Conservation (phyloP, 2,888 invertebrate genomes). For the Coenonympha glycerion region DNA sequence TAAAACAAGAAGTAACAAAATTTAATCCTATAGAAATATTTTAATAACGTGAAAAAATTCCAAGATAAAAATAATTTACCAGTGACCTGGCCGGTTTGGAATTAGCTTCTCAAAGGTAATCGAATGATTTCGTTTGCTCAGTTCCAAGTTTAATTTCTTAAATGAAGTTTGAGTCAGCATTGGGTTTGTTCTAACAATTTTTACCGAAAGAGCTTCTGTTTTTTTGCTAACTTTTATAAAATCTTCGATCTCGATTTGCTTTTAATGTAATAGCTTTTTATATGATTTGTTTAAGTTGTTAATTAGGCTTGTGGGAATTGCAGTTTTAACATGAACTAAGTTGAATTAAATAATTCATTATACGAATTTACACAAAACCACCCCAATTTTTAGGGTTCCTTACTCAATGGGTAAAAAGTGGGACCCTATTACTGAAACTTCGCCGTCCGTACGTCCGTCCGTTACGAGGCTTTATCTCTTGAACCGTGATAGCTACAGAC, state of each 20-base stretch:
- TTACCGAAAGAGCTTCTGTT: background rate
- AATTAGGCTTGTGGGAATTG: background rate
- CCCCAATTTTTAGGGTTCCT: no score
- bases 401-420: no score
- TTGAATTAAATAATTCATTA: no score
- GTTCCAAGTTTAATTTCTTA: constrained; percentile 12
- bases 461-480: no score
- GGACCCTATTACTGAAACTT: no score
- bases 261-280: constrained; percentile 9
- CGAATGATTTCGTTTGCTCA: constrained; percentile 9
- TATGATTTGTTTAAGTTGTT: background rate
- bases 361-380: no score
- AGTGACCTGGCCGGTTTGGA: background rate
- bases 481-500: no score
- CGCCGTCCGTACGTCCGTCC: no score
- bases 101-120: constrained; percentile 12
- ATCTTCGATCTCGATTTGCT: constrained; percentile 1
- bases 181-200: constrained; percentile 11
- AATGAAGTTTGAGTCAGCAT: constrained; percentile 8
- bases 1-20: background rate
- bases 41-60: background rate
- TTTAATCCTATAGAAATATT: background rate
- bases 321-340: background rate
- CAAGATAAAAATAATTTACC: background rate
- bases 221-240: background rate